Base-by-base conservation (phyloP, 2,888 invertebrate species). In the Salpingus planirostris region DNA sequence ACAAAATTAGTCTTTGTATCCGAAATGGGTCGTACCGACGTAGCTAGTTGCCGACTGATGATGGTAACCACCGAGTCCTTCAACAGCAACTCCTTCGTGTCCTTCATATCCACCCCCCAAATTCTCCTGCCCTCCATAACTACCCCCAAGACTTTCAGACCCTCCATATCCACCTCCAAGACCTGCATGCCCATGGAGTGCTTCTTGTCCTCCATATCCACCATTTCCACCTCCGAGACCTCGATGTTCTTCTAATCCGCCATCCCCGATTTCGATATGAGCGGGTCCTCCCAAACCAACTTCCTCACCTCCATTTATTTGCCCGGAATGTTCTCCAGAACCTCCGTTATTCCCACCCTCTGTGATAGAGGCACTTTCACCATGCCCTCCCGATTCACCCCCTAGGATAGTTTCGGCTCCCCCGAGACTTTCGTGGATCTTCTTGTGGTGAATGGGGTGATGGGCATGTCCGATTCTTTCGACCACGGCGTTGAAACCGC, bases 391-490 rank as follows among this genome's bases (percentile, higher is more conserved):
- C n/a, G n/a, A n/a, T n/a, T n/a, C n/a, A n/a, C n/a, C n/a, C n/a
- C n/a, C n/a, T n/a, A n/a, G n/a, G n/a, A n/a, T n/a, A n/a, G n/a
- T n/a, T n/a, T n/a, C n/a, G n/a, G n/a, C n/a, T n/a, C n/a, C n/a
- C n/a, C n/a, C n/a, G n/a, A n/a, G n/a, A n/a, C n/a, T n/a, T n/a
- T n/a, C n/a, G n/a, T n/a, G n/a, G n/a, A n/a, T n/a, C n/a, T n/a
- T n/a, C n/a, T n/a, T n/a, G 18, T 30, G 15, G 15, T 30, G 15
- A 28, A 10, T 21, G 6, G 43, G 40, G 27, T 46, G 46, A 3
- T 23, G 13, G 13, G 71, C 67, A 47, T 78, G 76, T 29, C 76
- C 78, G 18, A 50, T 43, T 38, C 48, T 51, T 36, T 55, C 51
- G 2, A 59, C 59, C 3, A 55, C 49, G 23, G 58, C 59, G 32